These are phyloP conservation scores for Drepana arcuata DNA, from an alignment of 1,140 invertebrate species.

Conservation along the genomic window DNA sequence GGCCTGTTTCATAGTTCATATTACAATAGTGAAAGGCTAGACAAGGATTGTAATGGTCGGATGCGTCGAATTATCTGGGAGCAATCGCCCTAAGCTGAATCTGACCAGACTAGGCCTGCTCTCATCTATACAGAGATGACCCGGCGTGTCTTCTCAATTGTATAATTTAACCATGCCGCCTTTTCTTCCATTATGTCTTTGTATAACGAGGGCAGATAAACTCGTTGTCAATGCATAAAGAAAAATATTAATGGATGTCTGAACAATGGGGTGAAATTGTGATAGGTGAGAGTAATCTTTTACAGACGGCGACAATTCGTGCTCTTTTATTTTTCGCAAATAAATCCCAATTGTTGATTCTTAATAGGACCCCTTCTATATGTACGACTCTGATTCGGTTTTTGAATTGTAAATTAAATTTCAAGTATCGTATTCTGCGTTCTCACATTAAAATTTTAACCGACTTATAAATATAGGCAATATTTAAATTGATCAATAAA, in stretches of 20 bases:
- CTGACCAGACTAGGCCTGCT: constrained; percentile 25
- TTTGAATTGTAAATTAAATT: constrained; percentile 55
- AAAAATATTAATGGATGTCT: constrained; percentile 59
- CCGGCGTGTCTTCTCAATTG: constrained; percentile 35
- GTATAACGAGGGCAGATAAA: constrained; percentile 43
- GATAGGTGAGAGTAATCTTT: constrained; percentile 68
- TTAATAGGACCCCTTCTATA: constrained; percentile 49
- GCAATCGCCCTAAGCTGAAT: no score
- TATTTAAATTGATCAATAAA: no score
- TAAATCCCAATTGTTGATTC: constrained; percentile 48
- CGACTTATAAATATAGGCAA: no score
- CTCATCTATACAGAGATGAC: constrained; percentile 30
- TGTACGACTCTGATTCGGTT: constrained; percentile 31
- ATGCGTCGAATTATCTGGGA: no score
- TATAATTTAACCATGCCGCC: constrained; percentile 39
- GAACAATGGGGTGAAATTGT: constrained; percentile 63
- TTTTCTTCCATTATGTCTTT: constrained; percentile 54
- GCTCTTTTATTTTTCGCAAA: constrained; percentile 41
- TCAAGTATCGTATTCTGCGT: no score
- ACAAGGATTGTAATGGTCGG: no score
- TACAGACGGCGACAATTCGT: constrained; percentile 39
- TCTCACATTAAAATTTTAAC: no score
- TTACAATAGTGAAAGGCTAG: no score
- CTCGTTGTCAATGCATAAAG: constrained; percentile 47
- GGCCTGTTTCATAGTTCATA: no score